Conservation (phyloP, 92 coral and sea anemone species). For the Phenganax marumi region DNA sequence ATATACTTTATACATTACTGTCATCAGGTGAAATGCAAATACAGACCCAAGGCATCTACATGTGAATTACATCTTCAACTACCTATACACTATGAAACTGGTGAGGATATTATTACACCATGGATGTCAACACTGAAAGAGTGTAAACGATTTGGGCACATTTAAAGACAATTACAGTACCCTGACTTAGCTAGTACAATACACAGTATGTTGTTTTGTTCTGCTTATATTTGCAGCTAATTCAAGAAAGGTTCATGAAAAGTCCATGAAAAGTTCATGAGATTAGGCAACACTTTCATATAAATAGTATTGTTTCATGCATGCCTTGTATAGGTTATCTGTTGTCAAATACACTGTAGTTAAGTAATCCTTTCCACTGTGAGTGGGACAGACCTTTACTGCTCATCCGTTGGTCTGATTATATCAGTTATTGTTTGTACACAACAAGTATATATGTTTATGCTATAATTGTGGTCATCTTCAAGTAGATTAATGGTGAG, state of each 20-base stretch:
- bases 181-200: not conserved
- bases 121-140: constrained; percentile 19
- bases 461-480: constrained; percentile 61
- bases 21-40: not conserved
- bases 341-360: not conserved
- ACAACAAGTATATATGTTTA: constrained; percentile 43
- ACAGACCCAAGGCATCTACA: not conserved
- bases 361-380: not conserved
- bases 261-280: too few species aligned
- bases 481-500: constrained; percentile 45
- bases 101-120: not conserved
- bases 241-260: too few species aligned
- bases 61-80: not conserved
- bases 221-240: too few species aligned
- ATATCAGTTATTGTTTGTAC: constrained; percentile 11
- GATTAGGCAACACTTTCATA: too few species aligned
- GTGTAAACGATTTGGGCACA: constrained; percentile 14
- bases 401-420: not conserved
- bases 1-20: not conserved
- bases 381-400: not conserved
- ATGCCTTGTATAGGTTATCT: too few species aligned
- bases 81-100: not conserved
- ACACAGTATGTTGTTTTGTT: too few species aligned
- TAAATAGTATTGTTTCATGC: too few species aligned
- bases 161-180: constrained; percentile 6